Evolutionary conservation across 2,888 invertebrate genomes (phyloP).

Genomic region (Tiliacea citrago): DNA sequence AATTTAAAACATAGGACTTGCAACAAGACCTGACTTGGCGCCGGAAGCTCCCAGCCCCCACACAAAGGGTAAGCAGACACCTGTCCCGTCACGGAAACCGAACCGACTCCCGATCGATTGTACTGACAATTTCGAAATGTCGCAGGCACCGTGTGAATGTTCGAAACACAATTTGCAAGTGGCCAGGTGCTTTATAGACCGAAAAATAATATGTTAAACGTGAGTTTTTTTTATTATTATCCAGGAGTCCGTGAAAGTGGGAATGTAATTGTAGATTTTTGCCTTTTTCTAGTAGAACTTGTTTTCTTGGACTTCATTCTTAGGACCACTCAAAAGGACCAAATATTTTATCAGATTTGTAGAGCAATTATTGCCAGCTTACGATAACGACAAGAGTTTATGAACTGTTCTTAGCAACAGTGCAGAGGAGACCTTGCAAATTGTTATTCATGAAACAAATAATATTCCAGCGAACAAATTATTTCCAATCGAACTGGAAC

Average conservation of each 20-base stretch:
- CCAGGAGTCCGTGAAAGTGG: neutral
- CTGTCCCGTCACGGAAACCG: conserved; percentile 69
- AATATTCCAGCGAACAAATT: conserved; percentile 25
- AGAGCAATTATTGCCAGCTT: neutral
- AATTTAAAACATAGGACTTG: conserved; percentile 48
- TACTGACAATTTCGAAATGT: conserved; percentile 54
- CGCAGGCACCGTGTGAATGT: conserved; percentile 58
- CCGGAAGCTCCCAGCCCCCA: conserved; percentile 70
- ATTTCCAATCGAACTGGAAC: conserved; percentile 21
- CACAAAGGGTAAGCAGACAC: conserved; percentile 77
- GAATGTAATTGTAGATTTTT: neutral
- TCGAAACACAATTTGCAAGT: conserved; percentile 54
- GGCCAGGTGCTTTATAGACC: conserved; percentile 49
- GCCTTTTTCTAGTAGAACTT: neutral
- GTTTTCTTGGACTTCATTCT: neutral
- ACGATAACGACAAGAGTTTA: neutral
- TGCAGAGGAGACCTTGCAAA: conserved; percentile 7
- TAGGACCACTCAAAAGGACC: too few relatives aligned
- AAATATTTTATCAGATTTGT: too few relatives aligned
- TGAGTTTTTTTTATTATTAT: conserved; percentile 33
- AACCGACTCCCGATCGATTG: conserved; percentile 60
- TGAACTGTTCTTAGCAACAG: conserved; percentile 4
- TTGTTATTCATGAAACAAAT: conserved; percentile 42
- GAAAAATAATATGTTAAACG: conserved; percentile 37
- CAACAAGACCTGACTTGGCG: conserved; percentile 52